These are phyloP conservation scores for Microplitis deprimator DNA, from an alignment of 2,888 invertebrate genomes.

Conservation along the genomic window DNA sequence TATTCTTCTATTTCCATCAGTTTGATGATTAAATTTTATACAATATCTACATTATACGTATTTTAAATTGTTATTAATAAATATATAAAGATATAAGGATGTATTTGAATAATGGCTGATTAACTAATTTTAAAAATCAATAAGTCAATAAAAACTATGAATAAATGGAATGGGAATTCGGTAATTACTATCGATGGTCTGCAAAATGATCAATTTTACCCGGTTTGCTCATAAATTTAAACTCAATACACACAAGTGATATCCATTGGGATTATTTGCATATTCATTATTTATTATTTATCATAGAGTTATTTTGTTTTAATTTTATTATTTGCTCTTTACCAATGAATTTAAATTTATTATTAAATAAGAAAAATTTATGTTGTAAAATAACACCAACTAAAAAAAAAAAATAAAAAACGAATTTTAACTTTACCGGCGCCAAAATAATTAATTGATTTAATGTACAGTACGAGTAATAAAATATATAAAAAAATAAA, in stretches of 20 bases:
- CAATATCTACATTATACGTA: not conserved
- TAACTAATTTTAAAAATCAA: not conserved
- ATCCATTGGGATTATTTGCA: slow-evolving; percentile 6
- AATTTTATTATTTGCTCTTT: not conserved
- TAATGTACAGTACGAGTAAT: not conserved
- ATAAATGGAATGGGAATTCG: slow-evolving; percentile 27
- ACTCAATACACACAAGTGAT: slow-evolving; percentile 6
- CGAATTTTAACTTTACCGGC: not conserved
- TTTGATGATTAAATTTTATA: not conserved
- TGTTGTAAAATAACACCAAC: too few species aligned
- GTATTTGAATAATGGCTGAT: not conserved
- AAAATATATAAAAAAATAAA: not conserved
- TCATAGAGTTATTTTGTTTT: not conserved
- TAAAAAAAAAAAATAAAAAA: not conserved
- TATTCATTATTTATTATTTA: slow-evolving; percentile 13
- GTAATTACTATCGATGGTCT: slow-evolving; percentile 45
- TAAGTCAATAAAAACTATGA: slow-evolving; percentile 10
- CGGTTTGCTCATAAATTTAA: slow-evolving; percentile 38
- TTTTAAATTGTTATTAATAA: not conserved
- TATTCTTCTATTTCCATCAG: slow-evolving; percentile 23
- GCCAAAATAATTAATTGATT: not conserved
- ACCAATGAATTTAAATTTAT: not conserved
- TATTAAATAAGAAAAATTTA: not conserved
- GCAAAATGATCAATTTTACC: slow-evolving; percentile 47
- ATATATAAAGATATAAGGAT: too few species aligned